Base-by-base conservation (phyloP, 2,888 invertebrate species). In the Protonemura montana region DNA sequence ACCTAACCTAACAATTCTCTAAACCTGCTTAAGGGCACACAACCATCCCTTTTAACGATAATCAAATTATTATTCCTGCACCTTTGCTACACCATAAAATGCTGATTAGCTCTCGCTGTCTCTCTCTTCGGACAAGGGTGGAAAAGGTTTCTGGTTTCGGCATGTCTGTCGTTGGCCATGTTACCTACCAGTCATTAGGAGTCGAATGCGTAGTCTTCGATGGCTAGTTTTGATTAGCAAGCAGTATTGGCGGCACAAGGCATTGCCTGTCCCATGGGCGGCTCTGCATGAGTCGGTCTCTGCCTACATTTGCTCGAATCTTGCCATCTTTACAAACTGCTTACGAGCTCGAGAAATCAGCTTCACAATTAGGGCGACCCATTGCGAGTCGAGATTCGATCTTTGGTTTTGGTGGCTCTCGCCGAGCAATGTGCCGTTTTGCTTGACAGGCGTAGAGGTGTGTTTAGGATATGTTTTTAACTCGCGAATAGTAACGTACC, bases 311-410 rank as follows among this genome's bases (percentile, higher is more conserved):
- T 21, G 42, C 26, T 27, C 81, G 25, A 27, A 81, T 81, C 81
- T 81, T n/a, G 81, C 30, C 81, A 81, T 81, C 81, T 81, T 78
- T 81, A 82, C 42, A 82, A 82, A 82, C 82, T 82, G 82, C 82
- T 82, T 35, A 42, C 82, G 41, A 82, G 82, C 25, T 82, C 25
- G 10, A 30, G 82, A 82, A 82, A 82, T 82, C 82, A 29, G 29
- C 13, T 26, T 13, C 42, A 41, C 82, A 82, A 82, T 82, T 82
- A 82, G 82, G 42, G 35, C 0, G 59, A 59, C 6, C 59, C 59
- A 41, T 59, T 59, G 13, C 80, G 30, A 29, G 0, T n/a, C 28
- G 78, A 78, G 78, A 28, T 78, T 78, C n/a, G 78, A 28, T 78
- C 28, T 78, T 78, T n/a, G 26, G 27, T 78, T 78, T 78, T 26